These are phyloP conservation scores for Colostygia pectinataria DNA, from an alignment of 2,888 invertebrate species.

Conservation along the genomic window DNA sequence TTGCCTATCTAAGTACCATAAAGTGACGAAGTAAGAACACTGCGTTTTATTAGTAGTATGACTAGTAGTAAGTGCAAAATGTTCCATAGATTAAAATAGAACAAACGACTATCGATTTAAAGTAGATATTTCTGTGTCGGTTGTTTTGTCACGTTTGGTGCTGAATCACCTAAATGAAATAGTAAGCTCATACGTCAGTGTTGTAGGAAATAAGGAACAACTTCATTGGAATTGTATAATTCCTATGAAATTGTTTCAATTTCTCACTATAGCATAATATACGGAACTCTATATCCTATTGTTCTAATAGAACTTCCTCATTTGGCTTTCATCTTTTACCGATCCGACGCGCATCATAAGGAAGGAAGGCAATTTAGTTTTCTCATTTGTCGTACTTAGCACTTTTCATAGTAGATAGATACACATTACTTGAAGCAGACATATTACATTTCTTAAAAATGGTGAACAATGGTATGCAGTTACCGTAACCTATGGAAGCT, in stretches of 20 bases:
- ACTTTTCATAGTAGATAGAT: conserved; percentile 4
- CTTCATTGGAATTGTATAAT: conserved; percentile 10
- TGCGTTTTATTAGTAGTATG: not conserved
- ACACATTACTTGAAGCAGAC: too few relatives aligned
- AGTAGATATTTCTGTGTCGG: too few relatives aligned
- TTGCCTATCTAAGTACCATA: too few relatives aligned
- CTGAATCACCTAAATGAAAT: too few relatives aligned
- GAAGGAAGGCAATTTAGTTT: conserved; percentile 17
- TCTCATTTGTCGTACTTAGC: conserved; percentile 2
- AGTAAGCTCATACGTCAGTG: too few relatives aligned
- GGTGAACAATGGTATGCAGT: too few relatives aligned
- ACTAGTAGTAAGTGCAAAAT: too few relatives aligned
- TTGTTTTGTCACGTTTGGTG: not conserved
- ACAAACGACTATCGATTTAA: too few relatives aligned
- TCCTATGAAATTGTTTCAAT: conserved; percentile 10
- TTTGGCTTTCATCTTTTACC: conserved; percentile 32
- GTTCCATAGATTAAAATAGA: too few relatives aligned
- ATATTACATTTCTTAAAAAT: too few relatives aligned
- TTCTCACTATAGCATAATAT: not conserved
- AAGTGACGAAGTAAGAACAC: not conserved
- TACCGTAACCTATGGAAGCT: too few relatives aligned
- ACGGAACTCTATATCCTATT: conserved; percentile 24
- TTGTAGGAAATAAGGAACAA: too few relatives aligned
- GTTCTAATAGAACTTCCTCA: conserved; percentile 28
- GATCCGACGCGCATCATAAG: conserved; percentile 24